Evolutionary conservation across 2,797 vertebrate species (phyloP).

Genomic region (Anableps anableps): DNA sequence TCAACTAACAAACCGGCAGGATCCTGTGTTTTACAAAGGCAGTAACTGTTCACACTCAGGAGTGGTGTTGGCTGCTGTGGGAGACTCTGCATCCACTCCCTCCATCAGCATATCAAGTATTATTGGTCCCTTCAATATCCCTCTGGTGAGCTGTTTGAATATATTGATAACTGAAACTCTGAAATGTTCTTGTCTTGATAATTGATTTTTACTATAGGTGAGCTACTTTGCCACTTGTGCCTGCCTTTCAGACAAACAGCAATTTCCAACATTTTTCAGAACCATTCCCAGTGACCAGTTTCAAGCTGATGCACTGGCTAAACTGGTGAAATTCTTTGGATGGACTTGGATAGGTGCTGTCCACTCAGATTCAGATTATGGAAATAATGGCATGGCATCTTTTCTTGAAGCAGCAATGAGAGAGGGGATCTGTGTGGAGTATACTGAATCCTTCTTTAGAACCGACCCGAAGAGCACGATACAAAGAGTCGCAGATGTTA

Average conservation of each 20-base stretch:
- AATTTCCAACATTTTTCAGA: slow-evolving; percentile 78
- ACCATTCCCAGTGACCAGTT: slow-evolving; percentile 80
- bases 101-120: slow-evolving; percentile 61
- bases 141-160: slow-evolving; percentile 57
- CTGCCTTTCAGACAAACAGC: slow-evolving; percentile 76
- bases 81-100: slow-evolving; percentile 71
- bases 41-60: slow-evolving; percentile 39
- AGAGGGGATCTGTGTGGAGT: slow-evolving; percentile 78
- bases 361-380: slow-evolving; percentile 77
- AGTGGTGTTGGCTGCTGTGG: slow-evolving; percentile 59
- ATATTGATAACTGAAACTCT: no score
- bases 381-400: slow-evolving; percentile 75
- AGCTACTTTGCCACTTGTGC: slow-evolving; percentile 80
- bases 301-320: slow-evolving; percentile 71
- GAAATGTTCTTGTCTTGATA: not conserved
- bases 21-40: not conserved
- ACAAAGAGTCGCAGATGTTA: slow-evolving; percentile 65
- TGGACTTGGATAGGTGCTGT: slow-evolving; percentile 82
- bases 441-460: slow-evolving; percentile 65
- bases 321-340: slow-evolving; percentile 67
- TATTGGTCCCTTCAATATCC: slow-evolving; percentile 56
- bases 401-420: no score
- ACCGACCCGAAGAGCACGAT: slow-evolving; percentile 61
- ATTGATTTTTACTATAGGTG: slow-evolving; percentile 54
- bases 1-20: slow-evolving; percentile 54